Percentiles rank a stretch among this genome's conserved stretches.
Conservation (phyloP, 2,888 invertebrate genomes). For the Choreutis nemorana region DNA sequence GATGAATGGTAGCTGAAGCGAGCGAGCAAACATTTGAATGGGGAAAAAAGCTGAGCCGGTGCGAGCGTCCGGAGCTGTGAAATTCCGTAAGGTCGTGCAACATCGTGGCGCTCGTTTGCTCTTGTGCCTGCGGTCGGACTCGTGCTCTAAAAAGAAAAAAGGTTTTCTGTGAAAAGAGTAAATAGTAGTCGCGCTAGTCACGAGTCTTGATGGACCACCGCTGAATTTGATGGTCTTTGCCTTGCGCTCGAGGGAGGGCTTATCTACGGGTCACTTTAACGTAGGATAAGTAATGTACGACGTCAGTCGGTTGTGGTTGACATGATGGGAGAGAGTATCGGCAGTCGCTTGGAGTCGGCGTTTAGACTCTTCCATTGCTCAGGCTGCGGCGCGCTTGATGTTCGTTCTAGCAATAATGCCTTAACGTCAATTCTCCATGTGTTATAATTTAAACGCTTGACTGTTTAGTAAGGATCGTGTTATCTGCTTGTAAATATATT, state of each 20-base stretch:
- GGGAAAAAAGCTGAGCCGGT: constrained; percentile 43
- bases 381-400: constrained; percentile 54
- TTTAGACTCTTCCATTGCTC: constrained; percentile 21
- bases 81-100: constrained; percentile 63
- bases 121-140: constrained; percentile 49
- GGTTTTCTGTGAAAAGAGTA: constrained; percentile 54
- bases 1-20: constrained; percentile 61
- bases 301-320: no score
- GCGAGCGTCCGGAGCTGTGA: constrained; percentile 52
- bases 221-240: constrained; percentile 24
- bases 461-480: constrained; percentile 55
- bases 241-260: neutral
- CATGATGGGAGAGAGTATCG: no score
- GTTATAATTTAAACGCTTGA: constrained; percentile 65
- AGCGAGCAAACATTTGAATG: constrained; percentile 59
- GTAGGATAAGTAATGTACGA: no score
- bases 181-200: constrained; percentile 56
- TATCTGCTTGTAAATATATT: constrained; percentile 65
- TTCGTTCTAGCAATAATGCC: constrained; percentile 56
- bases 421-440: constrained; percentile 66
- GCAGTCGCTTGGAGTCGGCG: constrained; percentile 1
- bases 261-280: no score
- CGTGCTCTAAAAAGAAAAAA: constrained; percentile 63
- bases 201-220: constrained; percentile 59
- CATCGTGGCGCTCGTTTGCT: constrained; percentile 60